Conservation (phyloP, 2,888 invertebrate species). For the Perizoma affinitatum region DNA sequence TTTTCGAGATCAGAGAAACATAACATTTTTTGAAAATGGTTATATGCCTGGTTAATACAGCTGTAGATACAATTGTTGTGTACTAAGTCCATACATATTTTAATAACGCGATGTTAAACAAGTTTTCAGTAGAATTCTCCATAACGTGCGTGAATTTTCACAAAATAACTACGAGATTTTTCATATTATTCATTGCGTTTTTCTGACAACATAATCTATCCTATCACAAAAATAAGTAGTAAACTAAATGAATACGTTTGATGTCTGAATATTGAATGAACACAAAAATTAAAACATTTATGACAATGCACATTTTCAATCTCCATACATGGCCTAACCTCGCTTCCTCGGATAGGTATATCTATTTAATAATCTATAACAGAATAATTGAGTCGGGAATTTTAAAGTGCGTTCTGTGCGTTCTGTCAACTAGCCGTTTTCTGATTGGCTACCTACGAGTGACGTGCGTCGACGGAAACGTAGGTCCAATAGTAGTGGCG, state of each 20-base stretch:
- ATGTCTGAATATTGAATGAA: conserved; percentile 31
- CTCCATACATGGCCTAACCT: conserved; percentile 19
- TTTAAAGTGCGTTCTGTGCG: conserved; percentile 45
- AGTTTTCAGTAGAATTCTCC: not conserved
- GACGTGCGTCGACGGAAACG: conserved; percentile 46
- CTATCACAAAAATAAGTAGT: conserved; percentile 21
- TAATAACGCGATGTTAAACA: conserved; percentile 5
- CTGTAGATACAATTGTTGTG: conserved; percentile 13
- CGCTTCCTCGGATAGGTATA: conserved; percentile 25
- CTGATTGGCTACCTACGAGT: conserved; percentile 44
- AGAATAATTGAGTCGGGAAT: conserved; percentile 42
- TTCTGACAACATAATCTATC: conserved; percentile 32
- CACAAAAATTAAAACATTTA: conserved; percentile 31
- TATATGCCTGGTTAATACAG: too few species aligned
- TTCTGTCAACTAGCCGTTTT: conserved; percentile 41
- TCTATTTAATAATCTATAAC: conserved; percentile 37
- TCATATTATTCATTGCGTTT: conserved; percentile 17
- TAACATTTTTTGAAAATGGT: too few species aligned
- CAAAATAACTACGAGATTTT: not conserved
- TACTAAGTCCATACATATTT: not conserved
- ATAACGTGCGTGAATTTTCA: too few species aligned
- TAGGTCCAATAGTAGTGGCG: conserved; percentile 49
- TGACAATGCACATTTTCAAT: conserved; percentile 19
- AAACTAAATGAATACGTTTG: conserved; percentile 31
- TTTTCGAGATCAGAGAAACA: too few species aligned